Evolutionary conservation across 2,797 vertebrate genomes (phyloP).

Genomic region (Holocentrus rufus): DNA sequence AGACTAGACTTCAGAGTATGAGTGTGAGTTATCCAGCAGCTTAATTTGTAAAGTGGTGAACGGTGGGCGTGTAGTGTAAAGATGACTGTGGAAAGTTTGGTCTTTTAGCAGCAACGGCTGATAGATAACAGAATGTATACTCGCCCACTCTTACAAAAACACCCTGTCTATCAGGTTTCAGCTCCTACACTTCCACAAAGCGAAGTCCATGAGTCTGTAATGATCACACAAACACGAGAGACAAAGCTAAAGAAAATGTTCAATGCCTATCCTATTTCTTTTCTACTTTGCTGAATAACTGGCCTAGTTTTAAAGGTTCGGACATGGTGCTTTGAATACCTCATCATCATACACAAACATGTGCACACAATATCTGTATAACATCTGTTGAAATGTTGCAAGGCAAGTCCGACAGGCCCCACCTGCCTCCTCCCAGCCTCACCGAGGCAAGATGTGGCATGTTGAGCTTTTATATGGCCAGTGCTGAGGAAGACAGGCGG

Average conservation of each 20-base stretch:
- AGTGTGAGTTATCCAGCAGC: neutral
- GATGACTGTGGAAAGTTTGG: neutral
- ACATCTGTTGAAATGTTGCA: neutral
- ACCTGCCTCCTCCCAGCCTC: neutral
- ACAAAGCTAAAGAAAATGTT: constrained; percentile 1
- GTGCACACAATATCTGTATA: neutral
- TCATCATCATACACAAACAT: neutral
- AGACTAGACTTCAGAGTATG: no score
- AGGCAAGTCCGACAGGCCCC: neutral
- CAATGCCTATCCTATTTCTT: neutral
- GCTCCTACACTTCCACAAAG: neutral
- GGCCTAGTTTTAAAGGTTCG: constrained; percentile 14
- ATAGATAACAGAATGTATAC: no score
- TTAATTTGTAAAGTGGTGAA: neutral
- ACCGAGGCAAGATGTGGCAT: neutral
- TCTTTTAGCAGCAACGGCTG: neutral
- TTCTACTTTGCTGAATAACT: constrained; percentile 15
- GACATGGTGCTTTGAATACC: neutral
- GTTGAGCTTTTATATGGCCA: neutral
- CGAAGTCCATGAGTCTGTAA: neutral
- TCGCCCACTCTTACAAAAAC: constrained; percentile 3
- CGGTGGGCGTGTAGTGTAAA: neutral
- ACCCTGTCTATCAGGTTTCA: constrained; percentile 31
- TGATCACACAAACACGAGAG: constrained; percentile 14
- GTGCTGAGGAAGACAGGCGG: neutral